Conservation (phyloP, 1,140 invertebrate species). For the Condylostylus longicornis region DNA sequence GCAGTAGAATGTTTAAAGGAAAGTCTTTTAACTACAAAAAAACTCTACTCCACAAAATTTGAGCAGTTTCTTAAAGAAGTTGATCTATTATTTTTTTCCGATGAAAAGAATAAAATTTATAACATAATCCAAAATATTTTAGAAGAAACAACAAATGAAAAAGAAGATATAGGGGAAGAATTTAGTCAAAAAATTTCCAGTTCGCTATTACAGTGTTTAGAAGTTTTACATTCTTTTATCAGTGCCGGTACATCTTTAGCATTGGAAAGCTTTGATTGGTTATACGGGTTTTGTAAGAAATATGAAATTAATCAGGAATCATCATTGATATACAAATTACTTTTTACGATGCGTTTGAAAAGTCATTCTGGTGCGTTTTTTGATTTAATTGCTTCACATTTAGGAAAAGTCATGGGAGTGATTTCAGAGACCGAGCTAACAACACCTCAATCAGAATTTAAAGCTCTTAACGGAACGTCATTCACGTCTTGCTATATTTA, state of each 20-base stretch:
- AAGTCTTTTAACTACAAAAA: conserved; percentile 35
- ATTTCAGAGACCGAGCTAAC: conserved; percentile 4
- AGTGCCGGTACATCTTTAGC: conserved; percentile 12
- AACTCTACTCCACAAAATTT: conserved; percentile 31
- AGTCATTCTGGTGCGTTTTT: conserved; percentile 25
- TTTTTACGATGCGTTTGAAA: conserved; percentile 24
- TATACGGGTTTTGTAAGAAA: conserved; percentile 20
- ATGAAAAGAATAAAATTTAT: background rate
- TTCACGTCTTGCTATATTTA: conserved; percentile 5
- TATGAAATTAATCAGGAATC: conserved; percentile 17
- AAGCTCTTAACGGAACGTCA: background rate
- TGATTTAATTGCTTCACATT: conserved; percentile 17
- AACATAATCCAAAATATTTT: conserved; percentile 18
- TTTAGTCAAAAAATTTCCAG: conserved; percentile 10
- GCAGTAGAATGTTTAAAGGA: conserved; percentile 40
- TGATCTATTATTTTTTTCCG: conserved; percentile 24
- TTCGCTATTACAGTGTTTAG: conserved; percentile 17
- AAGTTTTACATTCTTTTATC: conserved; percentile 22
- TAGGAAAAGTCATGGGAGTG: conserved; percentile 15
- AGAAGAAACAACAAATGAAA: conserved; percentile 19
- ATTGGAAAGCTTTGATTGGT: conserved; percentile 22
- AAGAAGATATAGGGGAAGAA: conserved; percentile 11
- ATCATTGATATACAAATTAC: conserved; percentile 19
- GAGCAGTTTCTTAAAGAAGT: conserved; percentile 33
- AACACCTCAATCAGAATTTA: background rate